phyloP scores from a whole-genome alignment of 2,113 vertebrate species.

The Stegostoma tigrinum region DNA sequence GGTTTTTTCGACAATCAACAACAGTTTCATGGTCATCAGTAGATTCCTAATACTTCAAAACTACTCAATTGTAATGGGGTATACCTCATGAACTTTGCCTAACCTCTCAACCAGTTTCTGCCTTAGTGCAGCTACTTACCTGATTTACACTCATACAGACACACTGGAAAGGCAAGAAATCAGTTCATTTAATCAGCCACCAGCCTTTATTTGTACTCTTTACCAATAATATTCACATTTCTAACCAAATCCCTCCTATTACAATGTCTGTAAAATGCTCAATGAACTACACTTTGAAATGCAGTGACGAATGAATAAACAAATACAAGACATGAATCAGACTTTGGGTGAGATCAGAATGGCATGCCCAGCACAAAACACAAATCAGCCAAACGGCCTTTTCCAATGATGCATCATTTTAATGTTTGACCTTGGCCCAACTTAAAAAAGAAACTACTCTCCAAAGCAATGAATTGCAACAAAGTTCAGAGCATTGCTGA shows the following conservation, averaged over 20 bases:
- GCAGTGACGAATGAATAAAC: neutral
- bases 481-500: neutral
- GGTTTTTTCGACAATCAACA: too few species aligned
- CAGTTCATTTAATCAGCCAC: neutral
- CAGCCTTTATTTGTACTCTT: neutral
- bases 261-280: neutral
- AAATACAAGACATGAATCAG: neutral
- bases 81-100: neutral
- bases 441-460: neutral
- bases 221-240: neutral
- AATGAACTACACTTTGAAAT: neutral
- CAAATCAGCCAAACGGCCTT: neutral
- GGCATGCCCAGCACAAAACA: neutral
- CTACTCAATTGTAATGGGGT: neutral
- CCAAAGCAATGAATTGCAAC: neutral
- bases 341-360: neutral
- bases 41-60: neutral
- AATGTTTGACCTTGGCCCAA: neutral
- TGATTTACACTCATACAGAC: neutral
- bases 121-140: neutral
- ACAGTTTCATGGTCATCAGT: too few species aligned
- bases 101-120: neutral
- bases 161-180: neutral
- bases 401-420: neutral
- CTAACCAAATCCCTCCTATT: neutral